A percentile compares a stretch with the other conserved stretches of the same genome.
Evolutionary conservation across 1,140 invertebrate species (phyloP).

Genomic region (Phthorimaea operculella): DNA sequence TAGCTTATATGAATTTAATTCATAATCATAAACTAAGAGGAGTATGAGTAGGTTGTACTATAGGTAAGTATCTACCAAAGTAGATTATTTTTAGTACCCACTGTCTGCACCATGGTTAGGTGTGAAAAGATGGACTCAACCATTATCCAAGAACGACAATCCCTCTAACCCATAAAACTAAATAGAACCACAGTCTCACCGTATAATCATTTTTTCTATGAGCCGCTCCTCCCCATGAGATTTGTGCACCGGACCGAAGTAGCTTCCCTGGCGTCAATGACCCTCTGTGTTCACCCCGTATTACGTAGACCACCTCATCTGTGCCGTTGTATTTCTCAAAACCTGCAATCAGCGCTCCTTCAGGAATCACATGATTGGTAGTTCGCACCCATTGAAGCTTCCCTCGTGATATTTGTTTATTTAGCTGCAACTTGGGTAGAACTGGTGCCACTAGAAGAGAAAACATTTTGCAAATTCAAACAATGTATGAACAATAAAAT

Average conservation of each 20-base stretch:
- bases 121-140: too few species aligned
- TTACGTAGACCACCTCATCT: conserved; percentile 75
- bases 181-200: conserved; percentile 40
- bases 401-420: not conserved
- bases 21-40: not conserved
- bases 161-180: not conserved
- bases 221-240: conserved; percentile 80
- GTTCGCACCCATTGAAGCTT: conserved; percentile 21
- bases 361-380: conserved; percentile 68
- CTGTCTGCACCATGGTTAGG: too few species aligned
- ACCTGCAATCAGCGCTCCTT: conserved; percentile 76
- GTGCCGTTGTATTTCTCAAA: too few species aligned
- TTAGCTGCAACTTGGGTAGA: not conserved
- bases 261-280: conserved; percentile 79
- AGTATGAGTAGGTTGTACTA: not conserved
- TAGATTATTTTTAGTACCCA: too few species aligned
- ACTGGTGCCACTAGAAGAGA: not conserved
- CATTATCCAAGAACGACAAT: too few species aligned
- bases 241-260: conserved; percentile 73
- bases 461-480: not conserved
- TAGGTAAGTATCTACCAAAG: not conserved
- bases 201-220: conserved; percentile 77
- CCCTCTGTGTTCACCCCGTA: conserved; percentile 69
- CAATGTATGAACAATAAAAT: too few species aligned
- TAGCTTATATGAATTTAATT: not conserved